A percentile compares a stretch with the other conserved stretches of the same genome.
Conservation (phyloP, 2,888 invertebrate species). For the Oscheius sp. region DNA sequence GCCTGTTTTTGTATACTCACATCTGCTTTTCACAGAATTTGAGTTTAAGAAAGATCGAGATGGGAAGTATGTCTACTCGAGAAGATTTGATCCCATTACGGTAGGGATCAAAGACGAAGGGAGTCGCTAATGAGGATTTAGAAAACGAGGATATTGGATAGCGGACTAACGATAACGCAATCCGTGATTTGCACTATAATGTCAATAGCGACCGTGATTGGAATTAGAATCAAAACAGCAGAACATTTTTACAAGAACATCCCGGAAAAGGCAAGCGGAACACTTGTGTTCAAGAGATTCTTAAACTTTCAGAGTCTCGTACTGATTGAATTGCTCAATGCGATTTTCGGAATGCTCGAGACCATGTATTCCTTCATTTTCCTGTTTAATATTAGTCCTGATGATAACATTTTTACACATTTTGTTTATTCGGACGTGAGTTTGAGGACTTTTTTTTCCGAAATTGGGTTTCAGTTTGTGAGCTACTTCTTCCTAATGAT, state of each 20-base stretch:
- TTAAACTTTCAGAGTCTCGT: neutral
- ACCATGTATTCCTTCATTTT: neutral
- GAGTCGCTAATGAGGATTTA: neutral
- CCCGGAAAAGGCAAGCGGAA: neutral
- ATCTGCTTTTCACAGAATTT: neutral
- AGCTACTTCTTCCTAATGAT: conserved; percentile 12
- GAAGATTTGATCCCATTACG: neutral
- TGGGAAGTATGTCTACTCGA: neutral
- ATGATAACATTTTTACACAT: neutral
- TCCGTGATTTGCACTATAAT: neutral
- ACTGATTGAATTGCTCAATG: neutral
- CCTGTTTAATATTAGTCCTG: neutral
- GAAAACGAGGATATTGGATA: neutral
- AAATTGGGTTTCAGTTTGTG: neutral
- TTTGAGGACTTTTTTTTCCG: neutral
- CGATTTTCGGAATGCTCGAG: neutral
- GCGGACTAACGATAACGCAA: neutral
- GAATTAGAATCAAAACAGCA: neutral
- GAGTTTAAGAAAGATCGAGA: neutral
- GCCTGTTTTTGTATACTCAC: neutral
- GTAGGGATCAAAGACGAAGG: neutral
- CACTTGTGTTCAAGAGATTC: neutral
- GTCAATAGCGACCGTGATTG: neutral
- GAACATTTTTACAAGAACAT: neutral
- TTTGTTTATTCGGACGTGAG: neutral